A percentile compares a stretch with the other conserved stretches of the same genome.
Conservation (phyloP, 2,113 vertebrate genomes). For the Macrotus californicus region DNA sequence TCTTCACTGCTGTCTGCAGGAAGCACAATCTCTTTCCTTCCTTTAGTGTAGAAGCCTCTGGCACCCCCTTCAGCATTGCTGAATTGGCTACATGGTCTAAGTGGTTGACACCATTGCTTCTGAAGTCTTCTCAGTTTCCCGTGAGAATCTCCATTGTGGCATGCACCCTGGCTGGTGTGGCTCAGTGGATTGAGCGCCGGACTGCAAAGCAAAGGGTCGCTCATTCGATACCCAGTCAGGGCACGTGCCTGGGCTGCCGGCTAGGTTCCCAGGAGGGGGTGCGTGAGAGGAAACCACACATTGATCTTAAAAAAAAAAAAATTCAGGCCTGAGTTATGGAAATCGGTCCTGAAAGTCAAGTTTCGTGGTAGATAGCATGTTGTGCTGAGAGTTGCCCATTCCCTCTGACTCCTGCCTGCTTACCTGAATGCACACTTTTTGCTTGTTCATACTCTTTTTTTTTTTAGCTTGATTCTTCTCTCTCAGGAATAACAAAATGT, state of each 20-base stretch:
- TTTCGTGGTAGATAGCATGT: not conserved
- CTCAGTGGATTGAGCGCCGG: no score
- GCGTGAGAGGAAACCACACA: no score
- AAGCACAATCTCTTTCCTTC: not conserved
- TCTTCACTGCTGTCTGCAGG: not conserved
- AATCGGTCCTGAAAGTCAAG: not conserved
- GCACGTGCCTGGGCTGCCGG: no score
- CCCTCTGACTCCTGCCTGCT: not conserved
- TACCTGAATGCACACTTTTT: not conserved
- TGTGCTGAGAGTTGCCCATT: not conserved
- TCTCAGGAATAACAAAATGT: not conserved
- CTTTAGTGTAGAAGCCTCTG: not conserved
- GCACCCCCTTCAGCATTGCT: not conserved
- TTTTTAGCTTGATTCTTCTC: not conserved
- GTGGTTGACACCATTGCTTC: not conserved
- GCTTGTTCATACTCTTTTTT: not conserved
- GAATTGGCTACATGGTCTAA: not conserved
- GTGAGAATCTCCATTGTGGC: not conserved
- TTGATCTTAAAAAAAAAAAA: not conserved
- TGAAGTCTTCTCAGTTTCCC: not conserved
- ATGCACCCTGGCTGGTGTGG: not conserved
- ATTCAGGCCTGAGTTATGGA: not conserved
- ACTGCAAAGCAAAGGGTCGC: no score
- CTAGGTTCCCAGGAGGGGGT: no score
- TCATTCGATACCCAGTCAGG: no score